Evolutionary conservation across 2,797 vertebrate genomes (phyloP).

Genomic region (Labroides dimidiatus): DNA sequence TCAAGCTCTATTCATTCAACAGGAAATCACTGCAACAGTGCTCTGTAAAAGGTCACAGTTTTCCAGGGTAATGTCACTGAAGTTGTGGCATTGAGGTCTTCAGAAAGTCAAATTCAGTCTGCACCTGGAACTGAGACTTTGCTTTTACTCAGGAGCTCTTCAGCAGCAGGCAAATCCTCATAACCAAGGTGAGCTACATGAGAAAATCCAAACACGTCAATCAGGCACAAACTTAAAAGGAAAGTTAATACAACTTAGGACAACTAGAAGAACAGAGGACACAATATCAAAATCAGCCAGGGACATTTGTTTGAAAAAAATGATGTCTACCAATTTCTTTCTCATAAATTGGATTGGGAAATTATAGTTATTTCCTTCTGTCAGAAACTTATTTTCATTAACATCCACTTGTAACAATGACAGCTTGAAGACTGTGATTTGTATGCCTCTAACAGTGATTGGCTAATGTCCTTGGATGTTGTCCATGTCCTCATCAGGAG

Average conservation of each 20-base stretch:
- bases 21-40: neutral
- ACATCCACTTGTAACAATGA: neutral
- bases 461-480: neutral
- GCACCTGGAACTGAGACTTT: no score
- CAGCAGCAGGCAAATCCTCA: neutral
- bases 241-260: neutral
- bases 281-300: neutral
- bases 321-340: no score
- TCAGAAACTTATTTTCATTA: neutral
- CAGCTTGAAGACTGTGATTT: neutral
- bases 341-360: neutral
- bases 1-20: conserved; percentile 10
- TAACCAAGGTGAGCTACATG: neutral
- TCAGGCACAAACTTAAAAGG: neutral
- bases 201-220: neutral
- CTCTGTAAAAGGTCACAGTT: neutral
- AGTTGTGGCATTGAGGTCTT: neutral
- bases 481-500: neutral
- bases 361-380: neutral
- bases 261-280: neutral
- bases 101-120: conserved; percentile 20
- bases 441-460: neutral
- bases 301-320: neutral
- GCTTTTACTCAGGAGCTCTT: conserved; percentile 4
- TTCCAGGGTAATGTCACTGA: conserved; percentile 11